These are phyloP conservation scores for Drosophila cardini DNA, from an alignment of 1,140 invertebrate genomes.

Conservation along the genomic window DNA sequence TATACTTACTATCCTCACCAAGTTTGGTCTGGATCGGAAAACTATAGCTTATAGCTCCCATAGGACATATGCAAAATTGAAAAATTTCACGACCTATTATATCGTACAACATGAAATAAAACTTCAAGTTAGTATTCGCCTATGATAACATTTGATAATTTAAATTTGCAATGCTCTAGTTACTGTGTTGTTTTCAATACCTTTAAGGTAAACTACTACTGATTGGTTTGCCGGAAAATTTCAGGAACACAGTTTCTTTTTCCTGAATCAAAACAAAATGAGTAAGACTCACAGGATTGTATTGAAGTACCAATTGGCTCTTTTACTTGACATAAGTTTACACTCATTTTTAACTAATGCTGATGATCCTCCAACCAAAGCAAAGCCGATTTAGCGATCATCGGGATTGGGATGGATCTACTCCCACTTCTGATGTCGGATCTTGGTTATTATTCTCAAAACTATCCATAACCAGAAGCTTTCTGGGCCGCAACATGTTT, in stretches of 20 bases:
- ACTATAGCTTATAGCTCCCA: too few relatives aligned
- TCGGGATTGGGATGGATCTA: too few relatives aligned
- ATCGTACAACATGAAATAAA: neutral
- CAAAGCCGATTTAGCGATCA: too few relatives aligned
- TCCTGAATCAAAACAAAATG: conserved; percentile 9
- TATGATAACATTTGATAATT: neutral
- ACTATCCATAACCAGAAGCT: too few relatives aligned
- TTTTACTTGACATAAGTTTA: conserved; percentile 4
- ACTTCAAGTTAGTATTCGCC: neutral
- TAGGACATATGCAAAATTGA: too few relatives aligned
- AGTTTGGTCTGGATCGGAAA: too few relatives aligned
- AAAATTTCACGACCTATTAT: conserved; percentile 1
- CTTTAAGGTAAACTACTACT: neutral
- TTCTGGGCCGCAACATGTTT: too few relatives aligned
- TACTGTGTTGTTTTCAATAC: conserved; percentile 4
- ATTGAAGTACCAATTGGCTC: conserved; percentile 10
- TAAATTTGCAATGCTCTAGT: conserved; percentile 6
- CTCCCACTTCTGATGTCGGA: too few relatives aligned
- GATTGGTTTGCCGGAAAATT: neutral
- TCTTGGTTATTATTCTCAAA: too few relatives aligned
- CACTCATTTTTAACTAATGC: neutral
- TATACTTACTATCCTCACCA: too few relatives aligned
- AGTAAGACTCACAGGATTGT: conserved; percentile 10
- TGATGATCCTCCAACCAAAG: too few relatives aligned
- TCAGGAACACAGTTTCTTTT: too few relatives aligned